These are phyloP conservation scores for Lacerta viridis DNA, from an alignment of 2,797 vertebrate genomes.

Conservation along the genomic window DNA sequence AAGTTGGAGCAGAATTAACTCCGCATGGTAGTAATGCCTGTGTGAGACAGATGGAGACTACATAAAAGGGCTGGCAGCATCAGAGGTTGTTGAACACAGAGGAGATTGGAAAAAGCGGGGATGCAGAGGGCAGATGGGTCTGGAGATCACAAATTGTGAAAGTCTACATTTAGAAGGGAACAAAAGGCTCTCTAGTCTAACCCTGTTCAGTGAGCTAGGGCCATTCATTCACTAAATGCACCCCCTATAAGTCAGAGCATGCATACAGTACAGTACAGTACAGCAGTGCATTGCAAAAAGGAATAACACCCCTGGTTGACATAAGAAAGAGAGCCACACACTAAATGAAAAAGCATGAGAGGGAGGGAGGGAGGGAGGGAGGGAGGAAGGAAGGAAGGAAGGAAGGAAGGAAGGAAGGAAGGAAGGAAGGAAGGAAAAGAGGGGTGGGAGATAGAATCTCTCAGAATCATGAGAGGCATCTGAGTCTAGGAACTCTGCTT, in stretches of 20 bases:
- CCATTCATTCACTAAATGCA: not conserved
- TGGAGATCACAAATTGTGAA: not conserved
- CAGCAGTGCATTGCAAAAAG: not conserved
- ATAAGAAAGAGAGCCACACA: not conserved
- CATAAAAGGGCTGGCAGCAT: not conserved
- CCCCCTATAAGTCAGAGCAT: not conserved
- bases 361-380: no score
- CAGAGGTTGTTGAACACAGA: not conserved
- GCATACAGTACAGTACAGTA: not conserved
- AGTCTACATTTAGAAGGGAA: not conserved
- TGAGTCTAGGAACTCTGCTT: not conserved
- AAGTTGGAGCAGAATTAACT: conserved; percentile 39
- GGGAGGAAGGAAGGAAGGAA: no score
- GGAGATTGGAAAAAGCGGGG: not conserved
- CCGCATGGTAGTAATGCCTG: not conserved
- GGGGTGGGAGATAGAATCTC: not conserved
- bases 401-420: no score
- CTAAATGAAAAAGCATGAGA: not conserved
- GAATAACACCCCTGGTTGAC: not conserved
- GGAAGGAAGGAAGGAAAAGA: no score
- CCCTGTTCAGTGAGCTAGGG: not conserved
- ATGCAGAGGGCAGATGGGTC: not conserved
- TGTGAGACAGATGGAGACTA: not conserved
- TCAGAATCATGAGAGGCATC: no score
- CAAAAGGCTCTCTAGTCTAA: not conserved